phyloP scores from a whole-genome alignment of 2,113 vertebrate species.

The Odocoileus hemionus region DNA sequence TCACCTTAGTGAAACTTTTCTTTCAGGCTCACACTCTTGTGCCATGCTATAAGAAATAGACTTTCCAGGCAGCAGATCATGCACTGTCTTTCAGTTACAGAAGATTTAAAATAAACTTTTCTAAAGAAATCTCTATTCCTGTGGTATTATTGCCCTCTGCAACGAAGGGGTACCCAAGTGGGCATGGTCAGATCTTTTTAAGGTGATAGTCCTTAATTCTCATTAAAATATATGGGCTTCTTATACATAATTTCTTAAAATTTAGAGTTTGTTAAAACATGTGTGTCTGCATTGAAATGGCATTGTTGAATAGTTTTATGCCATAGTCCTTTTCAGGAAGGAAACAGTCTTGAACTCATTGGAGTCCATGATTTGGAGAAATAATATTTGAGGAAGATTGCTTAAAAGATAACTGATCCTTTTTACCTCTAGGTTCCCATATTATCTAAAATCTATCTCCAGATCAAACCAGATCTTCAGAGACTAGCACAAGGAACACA shows the following conservation, averaged over 20 bases:
- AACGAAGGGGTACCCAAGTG: background rate
- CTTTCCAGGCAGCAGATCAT: background rate
- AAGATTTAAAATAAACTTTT: background rate
- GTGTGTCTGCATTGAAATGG: background rate
- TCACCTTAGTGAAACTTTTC: background rate
- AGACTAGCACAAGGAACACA: background rate
- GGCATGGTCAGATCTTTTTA: background rate
- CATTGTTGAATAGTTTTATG: background rate
- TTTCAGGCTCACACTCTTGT: background rate
- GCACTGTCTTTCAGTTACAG: background rate
- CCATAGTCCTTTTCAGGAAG: background rate
- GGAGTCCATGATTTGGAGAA: background rate
- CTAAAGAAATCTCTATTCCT: background rate
- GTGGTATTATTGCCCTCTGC: background rate
- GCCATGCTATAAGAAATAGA: background rate
- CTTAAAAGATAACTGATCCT: background rate
- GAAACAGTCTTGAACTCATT: background rate
- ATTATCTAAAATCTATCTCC: background rate
- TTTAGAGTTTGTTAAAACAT: background rate
- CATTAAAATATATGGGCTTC: background rate
- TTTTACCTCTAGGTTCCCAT: background rate
- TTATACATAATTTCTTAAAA: background rate
- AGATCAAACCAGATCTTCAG: background rate
- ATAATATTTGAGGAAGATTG: background rate
- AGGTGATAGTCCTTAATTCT: background rate